Conservation (phyloP, 92 coral and sea anemone species). For the Zoanthus sociatus region DNA sequence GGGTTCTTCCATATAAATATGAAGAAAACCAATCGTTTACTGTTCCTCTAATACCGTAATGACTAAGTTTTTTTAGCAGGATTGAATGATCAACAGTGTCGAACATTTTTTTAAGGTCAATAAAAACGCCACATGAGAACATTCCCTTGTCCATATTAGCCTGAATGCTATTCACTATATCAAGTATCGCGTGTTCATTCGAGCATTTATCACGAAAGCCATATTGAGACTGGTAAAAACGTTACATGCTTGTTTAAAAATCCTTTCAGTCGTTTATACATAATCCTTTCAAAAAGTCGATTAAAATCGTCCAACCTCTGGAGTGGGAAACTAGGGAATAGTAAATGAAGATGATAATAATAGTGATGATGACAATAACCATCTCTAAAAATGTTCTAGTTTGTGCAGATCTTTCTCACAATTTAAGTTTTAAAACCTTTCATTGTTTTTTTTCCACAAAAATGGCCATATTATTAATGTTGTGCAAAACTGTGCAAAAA, state of each 20-base stretch:
- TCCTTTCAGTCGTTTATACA: background rate
- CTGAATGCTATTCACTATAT: conserved; percentile 43
- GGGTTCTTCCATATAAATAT: conserved; percentile 5
- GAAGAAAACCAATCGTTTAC: conserved; percentile 25
- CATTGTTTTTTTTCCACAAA: too few relatives aligned
- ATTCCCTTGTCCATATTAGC: conserved; percentile 31
- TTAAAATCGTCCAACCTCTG: background rate
- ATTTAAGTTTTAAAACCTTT: too few relatives aligned
- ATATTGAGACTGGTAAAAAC: conserved; percentile 21
- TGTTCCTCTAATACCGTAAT: conserved; percentile 19
- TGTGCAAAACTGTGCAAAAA: too few relatives aligned
- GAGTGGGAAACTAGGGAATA: too few relatives aligned
- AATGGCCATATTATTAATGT: too few relatives aligned
- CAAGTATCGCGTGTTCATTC: conserved; percentile 43
- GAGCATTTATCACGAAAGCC: conserved; percentile 47
- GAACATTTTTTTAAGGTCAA: conserved; percentile 14
- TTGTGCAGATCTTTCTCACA: too few relatives aligned
- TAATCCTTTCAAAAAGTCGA: conserved; percentile 9
- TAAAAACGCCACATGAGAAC: conserved; percentile 41
- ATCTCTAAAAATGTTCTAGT: too few relatives aligned
- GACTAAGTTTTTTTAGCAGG: conserved; percentile 31
- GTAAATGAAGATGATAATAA: too few relatives aligned
- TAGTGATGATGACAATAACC: too few relatives aligned
- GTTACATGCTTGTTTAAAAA: conserved; percentile 6
- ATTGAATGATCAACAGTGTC: conserved; percentile 6